These are phyloP conservation scores for Rhorus exstirpatorius DNA, from an alignment of 2,888 invertebrate genomes.

Conservation along the genomic window DNA sequence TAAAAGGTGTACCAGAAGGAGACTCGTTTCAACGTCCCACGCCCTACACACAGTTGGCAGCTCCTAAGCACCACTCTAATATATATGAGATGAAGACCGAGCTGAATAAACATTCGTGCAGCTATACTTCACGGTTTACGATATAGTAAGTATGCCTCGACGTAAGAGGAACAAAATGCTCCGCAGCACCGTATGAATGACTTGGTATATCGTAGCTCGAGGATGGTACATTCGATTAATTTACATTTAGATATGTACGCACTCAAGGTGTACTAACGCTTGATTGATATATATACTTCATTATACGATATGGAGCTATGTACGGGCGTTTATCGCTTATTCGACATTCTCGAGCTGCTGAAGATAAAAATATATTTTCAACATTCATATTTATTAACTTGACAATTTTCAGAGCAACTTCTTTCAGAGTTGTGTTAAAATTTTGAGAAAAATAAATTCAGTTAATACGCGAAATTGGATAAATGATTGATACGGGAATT, in stretches of 20 bases:
- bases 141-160: conserved; percentile 40
- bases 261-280: conserved; percentile 18
- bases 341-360: conserved; percentile 28
- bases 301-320: conserved; percentile 20
- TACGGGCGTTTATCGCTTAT: conserved; percentile 18
- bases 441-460: too few relatives aligned
- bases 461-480: too few relatives aligned
- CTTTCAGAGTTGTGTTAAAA: too few relatives aligned
- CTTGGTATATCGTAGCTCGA: conserved; percentile 37
- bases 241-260: conserved; percentile 45
- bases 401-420: too few relatives aligned
- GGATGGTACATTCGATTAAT: conserved; percentile 63
- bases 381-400: too few relatives aligned
- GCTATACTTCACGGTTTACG: conserved; percentile 46
- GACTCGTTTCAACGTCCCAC: conserved; percentile 52
- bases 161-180: conserved; percentile 23
- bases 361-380: too few relatives aligned
- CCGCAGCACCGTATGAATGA: conserved; percentile 55
- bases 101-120: conserved; percentile 60
- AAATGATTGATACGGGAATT: too few relatives aligned
- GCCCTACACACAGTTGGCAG: conserved; percentile 51
- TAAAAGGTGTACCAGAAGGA: conserved; percentile 24
- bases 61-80: conserved; percentile 55
- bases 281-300: conserved; percentile 36
- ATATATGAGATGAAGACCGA: conserved; percentile 29